These are phyloP conservation scores for Holothuria glaberrima DNA, from an alignment of 35 echinoderm and acorn worm genomes.

Conservation along the genomic window DNA sequence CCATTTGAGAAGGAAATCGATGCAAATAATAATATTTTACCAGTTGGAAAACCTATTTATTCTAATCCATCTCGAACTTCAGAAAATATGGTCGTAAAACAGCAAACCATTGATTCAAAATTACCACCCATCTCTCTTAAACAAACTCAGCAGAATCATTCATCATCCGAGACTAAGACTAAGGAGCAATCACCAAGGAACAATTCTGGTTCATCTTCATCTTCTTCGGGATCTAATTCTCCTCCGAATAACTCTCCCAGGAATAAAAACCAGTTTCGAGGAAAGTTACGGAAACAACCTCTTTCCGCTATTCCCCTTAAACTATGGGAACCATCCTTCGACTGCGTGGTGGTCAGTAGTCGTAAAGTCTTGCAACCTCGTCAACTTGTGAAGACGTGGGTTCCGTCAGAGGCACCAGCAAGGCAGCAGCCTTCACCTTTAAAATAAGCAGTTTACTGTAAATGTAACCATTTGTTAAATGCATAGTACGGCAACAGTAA, in stretches of 20 bases:
- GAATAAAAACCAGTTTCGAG: not conserved
- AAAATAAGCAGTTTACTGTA: not conserved
- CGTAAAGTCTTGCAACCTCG: slow-evolving; percentile 41
- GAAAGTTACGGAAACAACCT: slow-evolving; percentile 42
- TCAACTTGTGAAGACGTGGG: slow-evolving; percentile 17
- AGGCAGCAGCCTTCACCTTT: slow-evolving; percentile 41
- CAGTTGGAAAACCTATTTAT: too few relatives aligned
- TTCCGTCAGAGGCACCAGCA: not conserved
- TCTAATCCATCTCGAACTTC: too few relatives aligned
- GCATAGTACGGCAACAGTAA: too few relatives aligned
- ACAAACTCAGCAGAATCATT: not conserved
- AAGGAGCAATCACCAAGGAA: not conserved
- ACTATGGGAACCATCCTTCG: slow-evolving; percentile 49
- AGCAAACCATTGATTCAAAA: not conserved
- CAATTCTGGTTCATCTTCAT: slow-evolving; percentile 1
- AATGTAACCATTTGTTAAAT: too few relatives aligned
- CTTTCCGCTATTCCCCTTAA: slow-evolving; percentile 16
- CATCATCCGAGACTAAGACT: not conserved
- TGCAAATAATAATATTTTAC: slow-evolving; percentile 14
- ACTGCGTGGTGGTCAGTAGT: slow-evolving; percentile 43
- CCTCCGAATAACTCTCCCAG: not conserved
- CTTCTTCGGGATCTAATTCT: not conserved
- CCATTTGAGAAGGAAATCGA: not conserved
- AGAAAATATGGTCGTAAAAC: too few relatives aligned
- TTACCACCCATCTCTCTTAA: slow-evolving; percentile 34